Evolutionary conservation across 1,140 invertebrate genomes (phyloP), one percentile per base, ranked within the genome.

Genomic region (Lordiphosa collinella): DNA sequence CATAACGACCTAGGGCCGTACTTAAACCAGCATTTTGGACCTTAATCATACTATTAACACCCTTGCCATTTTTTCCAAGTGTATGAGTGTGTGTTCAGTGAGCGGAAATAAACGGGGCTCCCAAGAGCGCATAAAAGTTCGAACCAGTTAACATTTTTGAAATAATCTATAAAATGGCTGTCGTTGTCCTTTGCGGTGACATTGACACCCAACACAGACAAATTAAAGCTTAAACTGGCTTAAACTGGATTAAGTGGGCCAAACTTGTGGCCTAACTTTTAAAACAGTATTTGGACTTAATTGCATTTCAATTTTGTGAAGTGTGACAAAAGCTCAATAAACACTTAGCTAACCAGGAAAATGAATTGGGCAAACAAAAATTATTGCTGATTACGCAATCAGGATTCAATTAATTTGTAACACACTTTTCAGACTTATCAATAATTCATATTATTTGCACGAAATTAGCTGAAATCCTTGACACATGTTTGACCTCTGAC

Each of bases 401-500:
- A 38, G 14, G 40, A 51, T 71, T 51, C 55, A 76, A 76, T 76
- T 76, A 72, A 72, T 72, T 76, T 61, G 40, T 67, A 52, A 12
- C 7, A 9, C 8, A 16, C 37, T 10, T 16, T 16, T 10, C 53
- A 56, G 43, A 50, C 52, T 72, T 57, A 76, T 67, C 78, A 58
- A 53, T 67, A 55, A 69, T 80, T 79, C 36, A 38, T 14, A 47
- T 53, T 57, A 57, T 64, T 54, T 66, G 38, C 8, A 10, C 11
- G 44, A 34, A 59, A 53, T 53, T 35, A 22, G 29, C 47, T 38
- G 44, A 5, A 48, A 59, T 48, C 53, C 41, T 41, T 56, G 37
- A 13, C 58, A 60, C 31, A 52, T 62, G 48, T 40, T 13, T 54
- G 35, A 16, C 38, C 41, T 51, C 48, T 61, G 51, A 8, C 25